These are phyloP conservation scores for Pelmatolapia mariae DNA, from an alignment of 2,113 vertebrate species.

Conservation along the genomic window DNA sequence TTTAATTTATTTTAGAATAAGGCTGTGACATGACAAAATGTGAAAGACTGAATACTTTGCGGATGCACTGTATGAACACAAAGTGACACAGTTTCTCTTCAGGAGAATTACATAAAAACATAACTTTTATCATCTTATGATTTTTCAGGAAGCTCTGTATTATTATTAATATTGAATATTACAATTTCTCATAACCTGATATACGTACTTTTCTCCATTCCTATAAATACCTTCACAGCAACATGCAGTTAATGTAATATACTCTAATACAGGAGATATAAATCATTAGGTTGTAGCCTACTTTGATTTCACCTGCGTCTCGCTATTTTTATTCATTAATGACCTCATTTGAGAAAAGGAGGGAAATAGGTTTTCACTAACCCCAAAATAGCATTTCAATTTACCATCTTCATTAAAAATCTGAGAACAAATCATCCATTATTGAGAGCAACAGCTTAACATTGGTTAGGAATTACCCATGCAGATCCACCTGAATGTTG, in stretches of 20 bases:
- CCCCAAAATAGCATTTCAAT: conserved; percentile 43
- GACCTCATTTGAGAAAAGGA: neutral
- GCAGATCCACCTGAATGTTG: neutral
- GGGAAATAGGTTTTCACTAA: conserved; percentile 28
- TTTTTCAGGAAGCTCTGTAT: neutral
- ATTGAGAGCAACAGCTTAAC: conserved; percentile 7
- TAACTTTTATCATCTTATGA: neutral
- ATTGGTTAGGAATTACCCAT: conserved; percentile 13
- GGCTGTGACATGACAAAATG: neutral
- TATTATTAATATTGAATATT: neutral
- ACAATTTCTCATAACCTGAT: neutral
- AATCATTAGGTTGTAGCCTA: neutral
- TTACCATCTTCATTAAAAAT: conserved; percentile 31
- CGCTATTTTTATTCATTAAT: neutral
- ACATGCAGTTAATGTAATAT: neutral
- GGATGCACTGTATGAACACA: rapidly evolving
- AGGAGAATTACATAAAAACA: neutral
- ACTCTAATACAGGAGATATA: neutral
- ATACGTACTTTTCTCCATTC: neutral
- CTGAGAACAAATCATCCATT: conserved; percentile 11
- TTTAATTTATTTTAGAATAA: neutral
- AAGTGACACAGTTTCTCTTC: neutral
- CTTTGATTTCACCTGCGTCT: neutral
- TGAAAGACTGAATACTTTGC: rapidly evolving
- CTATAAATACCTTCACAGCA: neutral